Percentiles rank a stretch among this genome's conserved stretches.
These are phyloP conservation scores for Eumaeus atala DNA, from an alignment of 1,140 invertebrate genomes.

Conservation along the genomic window DNA sequence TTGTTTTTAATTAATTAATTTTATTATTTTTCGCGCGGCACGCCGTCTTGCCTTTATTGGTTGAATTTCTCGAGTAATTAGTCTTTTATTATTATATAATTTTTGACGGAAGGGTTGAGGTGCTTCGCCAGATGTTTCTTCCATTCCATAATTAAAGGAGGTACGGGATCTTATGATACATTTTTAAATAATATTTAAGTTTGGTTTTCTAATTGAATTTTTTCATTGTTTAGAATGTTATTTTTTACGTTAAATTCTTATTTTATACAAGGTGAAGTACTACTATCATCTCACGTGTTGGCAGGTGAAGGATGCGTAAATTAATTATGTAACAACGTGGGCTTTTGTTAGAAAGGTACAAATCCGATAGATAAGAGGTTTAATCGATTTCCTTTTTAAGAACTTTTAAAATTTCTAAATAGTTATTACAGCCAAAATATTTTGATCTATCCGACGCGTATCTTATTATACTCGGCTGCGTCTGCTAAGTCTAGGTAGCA, in stretches of 20 bases:
- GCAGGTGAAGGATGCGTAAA: no score
- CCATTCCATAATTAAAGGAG: slow-evolving; percentile 2
- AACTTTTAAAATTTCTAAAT: no score
- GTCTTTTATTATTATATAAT: slow-evolving; percentile 70
- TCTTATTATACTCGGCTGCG: no score
- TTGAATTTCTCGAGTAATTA: slow-evolving; percentile 59
- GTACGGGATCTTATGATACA: background rate
- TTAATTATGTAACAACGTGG: no score
- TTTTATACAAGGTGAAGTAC: no score
- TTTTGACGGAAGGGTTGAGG: slow-evolving; percentile 57
- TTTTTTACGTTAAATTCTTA: background rate
- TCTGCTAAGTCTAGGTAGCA: no score
- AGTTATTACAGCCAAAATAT: no score
- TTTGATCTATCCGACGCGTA: no score
- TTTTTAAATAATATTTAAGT: slow-evolving; percentile 1
- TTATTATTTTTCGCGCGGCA: slow-evolving; percentile 57
- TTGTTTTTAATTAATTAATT: slow-evolving; percentile 72
- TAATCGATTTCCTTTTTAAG: no score
- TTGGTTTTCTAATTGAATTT: slow-evolving; percentile 1
- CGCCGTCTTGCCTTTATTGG: slow-evolving; percentile 62
- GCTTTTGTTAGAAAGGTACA: no score
- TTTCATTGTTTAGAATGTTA: background rate
- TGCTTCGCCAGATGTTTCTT: slow-evolving; percentile 47
- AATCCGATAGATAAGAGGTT: no score
- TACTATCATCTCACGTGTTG: no score